Evolutionary conservation across 1,140 invertebrate genomes (phyloP).

Genomic region (Drosophila ananassae): DNA sequence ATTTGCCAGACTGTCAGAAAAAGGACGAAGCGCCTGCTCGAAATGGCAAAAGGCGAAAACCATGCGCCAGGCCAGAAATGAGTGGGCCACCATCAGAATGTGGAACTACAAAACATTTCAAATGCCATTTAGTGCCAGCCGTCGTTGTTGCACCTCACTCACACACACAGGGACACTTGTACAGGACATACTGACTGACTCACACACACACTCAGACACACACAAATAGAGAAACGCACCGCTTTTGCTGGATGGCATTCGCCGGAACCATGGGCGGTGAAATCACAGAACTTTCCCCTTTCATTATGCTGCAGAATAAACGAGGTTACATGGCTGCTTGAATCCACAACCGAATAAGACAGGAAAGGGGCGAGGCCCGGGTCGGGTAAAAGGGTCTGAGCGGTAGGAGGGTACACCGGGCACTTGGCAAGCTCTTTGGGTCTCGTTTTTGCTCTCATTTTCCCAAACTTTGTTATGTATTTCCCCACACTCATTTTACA

Average conservation of each 20-base stretch:
- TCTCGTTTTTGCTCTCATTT: conserved; percentile 50
- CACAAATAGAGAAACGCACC: background rate
- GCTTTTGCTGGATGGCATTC: conserved; percentile 37
- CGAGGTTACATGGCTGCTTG: conserved; percentile 66
- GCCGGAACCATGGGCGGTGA: conserved; percentile 59
- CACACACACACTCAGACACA: conserved; percentile 23
- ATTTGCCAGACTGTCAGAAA: conserved; percentile 44
- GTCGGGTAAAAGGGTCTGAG: background rate
- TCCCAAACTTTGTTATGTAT: conserved; percentile 49
- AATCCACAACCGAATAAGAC: conserved; percentile 63
- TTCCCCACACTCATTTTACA: conserved; percentile 43
- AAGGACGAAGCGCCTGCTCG: conserved; percentile 53
- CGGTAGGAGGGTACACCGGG: conserved; percentile 3
- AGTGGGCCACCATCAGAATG: conserved; percentile 32
- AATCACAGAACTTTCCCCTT: conserved; percentile 63
- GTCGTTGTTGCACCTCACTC: conserved; percentile 54
- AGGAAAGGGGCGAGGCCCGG: conserved; percentile 42
- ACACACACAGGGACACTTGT: conserved; percentile 18
- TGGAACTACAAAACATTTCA: conserved; percentile 65
- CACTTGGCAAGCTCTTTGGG: conserved; percentile 47
- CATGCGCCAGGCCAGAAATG: conserved; percentile 28
- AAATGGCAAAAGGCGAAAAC: conserved; percentile 57
- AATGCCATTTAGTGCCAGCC: conserved; percentile 63
- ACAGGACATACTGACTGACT: conserved; percentile 7
- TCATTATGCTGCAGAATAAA: conserved; percentile 73